A percentile compares a stretch with the other conserved stretches of the same genome.
Conservation (phyloP, 2,888 invertebrate species). For the Rhagium mordax region DNA sequence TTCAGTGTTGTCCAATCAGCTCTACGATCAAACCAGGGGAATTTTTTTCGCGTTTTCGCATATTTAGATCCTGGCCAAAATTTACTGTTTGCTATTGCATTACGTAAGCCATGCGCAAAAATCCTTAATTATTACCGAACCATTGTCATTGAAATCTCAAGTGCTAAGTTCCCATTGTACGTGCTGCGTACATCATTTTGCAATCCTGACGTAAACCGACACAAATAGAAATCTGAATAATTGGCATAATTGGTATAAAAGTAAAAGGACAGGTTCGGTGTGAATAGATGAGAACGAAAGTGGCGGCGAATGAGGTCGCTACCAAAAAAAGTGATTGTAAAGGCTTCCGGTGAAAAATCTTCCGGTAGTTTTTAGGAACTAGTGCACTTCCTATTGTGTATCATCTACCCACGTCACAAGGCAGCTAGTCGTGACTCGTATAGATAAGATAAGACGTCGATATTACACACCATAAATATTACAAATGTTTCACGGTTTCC, state of each 20-base stretch:
- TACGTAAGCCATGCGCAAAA: too few relatives aligned
- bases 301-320: constrained; percentile 18
- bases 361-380: constrained; percentile 21
- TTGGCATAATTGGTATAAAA: constrained; percentile 5
- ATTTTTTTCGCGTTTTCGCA: too few relatives aligned
- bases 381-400: constrained; percentile 8
- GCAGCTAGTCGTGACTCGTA: background rate
- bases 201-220: constrained; percentile 3
- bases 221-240: constrained; percentile 3
- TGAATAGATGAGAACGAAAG: constrained; percentile 32
- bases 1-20: background rate
- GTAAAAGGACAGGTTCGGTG: constrained; percentile 22
- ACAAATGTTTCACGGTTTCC: background rate
- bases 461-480: background rate
- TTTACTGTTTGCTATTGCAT: too few relatives aligned
- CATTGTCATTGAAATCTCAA: background rate
- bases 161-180: background rate
- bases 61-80: too few relatives aligned
- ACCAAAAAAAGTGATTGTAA: constrained; percentile 27
- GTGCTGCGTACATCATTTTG: background rate
- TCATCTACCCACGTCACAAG: background rate
- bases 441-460: background rate
- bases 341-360: constrained; percentile 28
- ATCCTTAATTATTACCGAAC: background rate
- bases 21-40: background rate